Evolutionary conservation across 2,888 invertebrate species (phyloP).

Genomic region (Pollenia angustigena): DNA sequence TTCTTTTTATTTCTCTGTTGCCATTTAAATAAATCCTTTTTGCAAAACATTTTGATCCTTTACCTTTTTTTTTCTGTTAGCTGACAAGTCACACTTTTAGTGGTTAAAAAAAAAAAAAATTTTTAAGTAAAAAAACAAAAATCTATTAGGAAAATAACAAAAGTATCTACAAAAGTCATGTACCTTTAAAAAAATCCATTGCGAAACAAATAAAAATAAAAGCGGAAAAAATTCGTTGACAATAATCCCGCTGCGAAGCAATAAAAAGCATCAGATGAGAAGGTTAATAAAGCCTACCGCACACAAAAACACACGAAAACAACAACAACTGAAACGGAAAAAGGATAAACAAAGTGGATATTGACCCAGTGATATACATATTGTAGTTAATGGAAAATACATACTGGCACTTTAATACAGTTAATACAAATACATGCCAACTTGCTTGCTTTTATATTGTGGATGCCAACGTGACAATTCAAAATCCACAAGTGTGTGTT

Average conservation of each 20-base stretch:
- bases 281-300: constrained; percentile 56
- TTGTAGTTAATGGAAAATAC: constrained; percentile 73
- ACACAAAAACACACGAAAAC: constrained; percentile 40
- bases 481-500: constrained; percentile 57
- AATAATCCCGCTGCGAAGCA: constrained; percentile 48
- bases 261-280: constrained; percentile 60
- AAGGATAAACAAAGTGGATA: constrained; percentile 75
- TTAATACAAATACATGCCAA: constrained; percentile 18
- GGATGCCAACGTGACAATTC: constrained; percentile 57
- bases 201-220: not conserved
- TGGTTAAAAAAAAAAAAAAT: not conserved
- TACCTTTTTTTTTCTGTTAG: too few species aligned
- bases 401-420: constrained; percentile 50
- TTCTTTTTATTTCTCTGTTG: not conserved
- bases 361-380: constrained; percentile 81
- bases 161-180: too few species aligned
- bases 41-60: too few species aligned
- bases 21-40: not conserved
- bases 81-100: not conserved
- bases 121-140: not conserved
- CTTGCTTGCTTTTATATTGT: constrained; percentile 8
- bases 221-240: constrained; percentile 23
- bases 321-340: not conserved
- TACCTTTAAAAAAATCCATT: not conserved
- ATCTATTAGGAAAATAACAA: not conserved